Evolutionary conservation across 2,888 invertebrate species (phyloP).

Genomic region (Spialia ferax): DNA sequence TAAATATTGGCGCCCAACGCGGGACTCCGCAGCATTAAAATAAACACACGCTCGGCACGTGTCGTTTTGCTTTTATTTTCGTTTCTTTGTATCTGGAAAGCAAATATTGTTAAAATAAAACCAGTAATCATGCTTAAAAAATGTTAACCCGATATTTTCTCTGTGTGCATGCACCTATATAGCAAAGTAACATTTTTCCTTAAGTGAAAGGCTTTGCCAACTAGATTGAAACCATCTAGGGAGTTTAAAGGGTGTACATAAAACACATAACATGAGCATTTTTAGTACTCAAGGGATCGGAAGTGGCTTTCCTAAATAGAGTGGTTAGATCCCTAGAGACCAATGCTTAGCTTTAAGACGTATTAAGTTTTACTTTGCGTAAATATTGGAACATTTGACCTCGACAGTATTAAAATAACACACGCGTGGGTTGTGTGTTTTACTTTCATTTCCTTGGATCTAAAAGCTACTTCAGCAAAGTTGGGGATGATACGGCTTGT

Average conservation of each 20-base stretch:
- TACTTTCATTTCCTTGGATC: conserved; percentile 6
- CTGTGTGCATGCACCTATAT: too few species aligned
- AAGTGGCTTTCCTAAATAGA: background rate
- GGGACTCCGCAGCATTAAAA: conserved; percentile 35
- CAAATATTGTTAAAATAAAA: background rate
- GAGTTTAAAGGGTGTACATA: background rate
- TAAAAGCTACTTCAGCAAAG: conserved; percentile 9
- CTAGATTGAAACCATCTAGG: background rate
- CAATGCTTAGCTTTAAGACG: background rate
- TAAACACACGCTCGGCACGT: conserved; percentile 12
- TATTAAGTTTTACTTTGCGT: background rate
- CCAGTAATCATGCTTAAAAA: background rate
- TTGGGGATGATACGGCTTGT: conserved; percentile 12
- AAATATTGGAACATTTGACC: conserved; percentile 13
- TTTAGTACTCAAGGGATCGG: background rate
- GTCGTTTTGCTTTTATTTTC: conserved; percentile 10
- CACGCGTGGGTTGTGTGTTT: background rate
- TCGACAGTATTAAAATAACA: background rate
- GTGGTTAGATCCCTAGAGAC: background rate
- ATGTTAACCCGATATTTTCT: background rate
- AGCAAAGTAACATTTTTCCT: background rate
- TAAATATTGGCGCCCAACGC: conserved; percentile 48
- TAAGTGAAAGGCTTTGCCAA: background rate
- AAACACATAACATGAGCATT: conserved; percentile 11
- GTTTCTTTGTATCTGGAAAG: background rate